Base-by-base conservation (phyloP, 2,888 invertebrate species). In the Campopleginae sp. region DNA sequence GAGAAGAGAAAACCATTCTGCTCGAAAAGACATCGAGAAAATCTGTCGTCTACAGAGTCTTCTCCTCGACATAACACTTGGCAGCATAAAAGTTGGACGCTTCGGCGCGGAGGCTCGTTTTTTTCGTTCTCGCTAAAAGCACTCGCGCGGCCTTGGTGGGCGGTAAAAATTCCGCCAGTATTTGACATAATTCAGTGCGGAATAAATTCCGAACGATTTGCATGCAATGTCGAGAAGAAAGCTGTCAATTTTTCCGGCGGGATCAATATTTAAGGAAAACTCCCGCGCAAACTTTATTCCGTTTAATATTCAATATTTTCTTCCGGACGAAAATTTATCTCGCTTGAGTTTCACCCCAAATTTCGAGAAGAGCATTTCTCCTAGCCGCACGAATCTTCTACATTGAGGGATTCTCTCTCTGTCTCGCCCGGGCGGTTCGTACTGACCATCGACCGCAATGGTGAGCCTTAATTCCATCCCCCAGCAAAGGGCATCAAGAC, bases 381-480 rank as follows among this genome's bases (percentile, higher is more conserved):
- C 27, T 31, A 72, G 38, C 63, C 14, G n/a, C n/a, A 7, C 44
- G n/a, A 79, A 68, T 48, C 58, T 80, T 70, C n/a, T 76, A 12
- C 27, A 65, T 74, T 23, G 31, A 27, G 48, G 66, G 81, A 81
- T 85, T 66, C 27, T 5, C 58, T 27, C 66, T 27, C 46, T 82
- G 79, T 71, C 65, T 42, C 54, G 12, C 27, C 33, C 51, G 46
- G 46, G 54, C 19, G 33, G 68, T 48, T 66, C 84, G 76, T 88
- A 88, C 88, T 86, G 87, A 86, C 87, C 81, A 86, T 78, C 82
- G 80, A 87, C 89, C 88, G 54, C 76, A 74, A 78, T 71, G 85
- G 85, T 80, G 82, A 88, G 89, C 81, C 81, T 85, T 83, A 86
- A 87, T 87, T 84, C 80, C 84, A 70, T n/a, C 33, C 63, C 63